Conservation (phyloP, 2,888 invertebrate genomes). For the Tinea trinotella region DNA sequence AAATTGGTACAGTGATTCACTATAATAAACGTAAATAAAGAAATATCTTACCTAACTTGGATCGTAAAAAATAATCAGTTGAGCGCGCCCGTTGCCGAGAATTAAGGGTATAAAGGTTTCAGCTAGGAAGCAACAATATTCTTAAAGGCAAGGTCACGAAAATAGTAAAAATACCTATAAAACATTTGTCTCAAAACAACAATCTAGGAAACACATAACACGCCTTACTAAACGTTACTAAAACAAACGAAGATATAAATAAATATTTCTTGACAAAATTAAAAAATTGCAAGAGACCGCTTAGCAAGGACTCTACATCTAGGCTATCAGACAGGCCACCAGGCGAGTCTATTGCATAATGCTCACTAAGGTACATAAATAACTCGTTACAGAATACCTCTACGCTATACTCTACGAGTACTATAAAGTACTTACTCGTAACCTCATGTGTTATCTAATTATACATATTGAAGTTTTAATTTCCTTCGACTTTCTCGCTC, state of each 20-base stretch:
- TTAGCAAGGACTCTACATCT: slow-evolving; percentile 4
- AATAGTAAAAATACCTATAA: not conserved
- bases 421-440: too few species aligned
- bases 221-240: not conserved
- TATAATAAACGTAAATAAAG: slow-evolving; percentile 15
- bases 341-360: slow-evolving; percentile 13
- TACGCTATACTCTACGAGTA: too few species aligned
- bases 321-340: slow-evolving; percentile 5
- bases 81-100: not conserved
- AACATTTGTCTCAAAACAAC: not conserved
- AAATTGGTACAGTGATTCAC: not conserved
- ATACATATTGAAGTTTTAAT: not conserved
- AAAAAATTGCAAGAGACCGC: not conserved
- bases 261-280: too few species aligned
- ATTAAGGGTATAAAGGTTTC: slow-evolving; percentile 7
- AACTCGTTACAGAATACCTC: slow-evolving; percentile 8
- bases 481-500: too few species aligned
- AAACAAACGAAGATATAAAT: too few species aligned
- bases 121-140: not conserved
- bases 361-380: not conserved
- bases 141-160: not conserved
- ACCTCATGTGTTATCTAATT: not conserved
- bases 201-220: slow-evolving; percentile 3
- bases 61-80: slow-evolving; percentile 16
- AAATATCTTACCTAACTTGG: slow-evolving; percentile 14